phyloP scores from a whole-genome alignment of 2,797 vertebrate species.

The Halcyon leucocephala region DNA sequence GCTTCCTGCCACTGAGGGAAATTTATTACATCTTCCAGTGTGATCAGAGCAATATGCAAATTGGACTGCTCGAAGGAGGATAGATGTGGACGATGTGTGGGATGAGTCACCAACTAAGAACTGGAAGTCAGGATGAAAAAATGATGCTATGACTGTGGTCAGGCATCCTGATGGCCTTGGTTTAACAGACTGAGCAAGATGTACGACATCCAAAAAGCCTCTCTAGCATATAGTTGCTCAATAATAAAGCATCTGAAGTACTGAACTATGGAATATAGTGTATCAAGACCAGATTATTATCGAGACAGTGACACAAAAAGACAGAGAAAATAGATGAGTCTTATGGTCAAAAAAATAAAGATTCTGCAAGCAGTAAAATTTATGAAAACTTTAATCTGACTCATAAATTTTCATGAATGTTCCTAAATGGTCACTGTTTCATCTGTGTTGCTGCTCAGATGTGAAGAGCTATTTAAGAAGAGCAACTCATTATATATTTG shows the following conservation, averaged over 20 bases:
- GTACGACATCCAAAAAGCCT: neutral
- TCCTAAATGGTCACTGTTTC: neutral
- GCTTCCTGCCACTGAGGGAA: neutral
- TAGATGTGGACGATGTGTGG: neutral
- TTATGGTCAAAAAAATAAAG: neutral
- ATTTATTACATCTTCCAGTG: neutral
- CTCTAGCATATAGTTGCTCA: neutral
- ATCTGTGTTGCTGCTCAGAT: neutral
- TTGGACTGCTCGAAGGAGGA: neutral
- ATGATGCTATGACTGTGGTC: neutral
- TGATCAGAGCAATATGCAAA: neutral
- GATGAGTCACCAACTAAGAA: neutral
- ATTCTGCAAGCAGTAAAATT: neutral
- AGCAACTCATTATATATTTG: neutral
- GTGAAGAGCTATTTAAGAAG: neutral
- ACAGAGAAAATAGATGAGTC: neutral
- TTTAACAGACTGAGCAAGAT: constrained; percentile 12
- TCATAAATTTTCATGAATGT: too few relatives aligned
- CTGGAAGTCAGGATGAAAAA: neutral
- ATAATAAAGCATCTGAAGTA: neutral
- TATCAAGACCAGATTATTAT: neutral
- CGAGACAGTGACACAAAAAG: neutral
- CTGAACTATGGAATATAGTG: neutral
- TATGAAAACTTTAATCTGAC: neutral
- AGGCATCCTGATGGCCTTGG: neutral